Base-by-base conservation (phyloP, 92 coral and sea anemone genomes). In the Montipora capitata region DNA sequence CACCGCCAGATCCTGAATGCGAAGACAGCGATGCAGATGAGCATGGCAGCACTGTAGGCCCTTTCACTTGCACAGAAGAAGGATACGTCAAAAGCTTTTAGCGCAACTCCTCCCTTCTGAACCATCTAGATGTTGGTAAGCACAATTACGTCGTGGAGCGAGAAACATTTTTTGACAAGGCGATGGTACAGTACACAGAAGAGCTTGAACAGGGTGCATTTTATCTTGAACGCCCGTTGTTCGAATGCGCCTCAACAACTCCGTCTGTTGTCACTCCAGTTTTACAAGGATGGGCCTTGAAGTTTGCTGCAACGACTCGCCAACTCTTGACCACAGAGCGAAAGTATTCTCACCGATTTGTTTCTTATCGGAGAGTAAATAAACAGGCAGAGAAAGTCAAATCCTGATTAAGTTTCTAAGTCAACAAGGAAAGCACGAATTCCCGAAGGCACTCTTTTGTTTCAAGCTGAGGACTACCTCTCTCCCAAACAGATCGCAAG, bases 1-100 rank as follows among this genome's bases (percentile, higher is more conserved):
- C 63, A 57, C 12, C 3, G 12, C 63, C 12, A 57, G 12, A 12
- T 57, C 3, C 15, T 12, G 14, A 57, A 13, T 3, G 0, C 63
- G 9, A 45, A 8, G 52, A 45, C 6, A 45, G 52, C 9, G 52
- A 45, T 45, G 52, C 9, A 45, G 52, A 45, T 5, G 52, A 45
- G 6, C 52, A 45, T 45, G 52, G 9, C 5, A 45, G 52, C 52
- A 5, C 5, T 8, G 52, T 45, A 5, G 52, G 9, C 9, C 14
- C 20, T 4, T 87, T 87, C 72, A 44, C 85, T 14, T 91, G 94
- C 88, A 87, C 92, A 20, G 76, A 72, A 57, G 88, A 89, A 9
- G 94, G 94, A 44, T 81, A 89, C 62, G 63, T 83, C 15, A 74
- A 57, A 27, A 63, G 74, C 14, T 91, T 78, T 63, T 92, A 87